phyloP scores from a whole-genome alignment of 2,113 vertebrate species.

The Periophthalmus modestus region DNA sequence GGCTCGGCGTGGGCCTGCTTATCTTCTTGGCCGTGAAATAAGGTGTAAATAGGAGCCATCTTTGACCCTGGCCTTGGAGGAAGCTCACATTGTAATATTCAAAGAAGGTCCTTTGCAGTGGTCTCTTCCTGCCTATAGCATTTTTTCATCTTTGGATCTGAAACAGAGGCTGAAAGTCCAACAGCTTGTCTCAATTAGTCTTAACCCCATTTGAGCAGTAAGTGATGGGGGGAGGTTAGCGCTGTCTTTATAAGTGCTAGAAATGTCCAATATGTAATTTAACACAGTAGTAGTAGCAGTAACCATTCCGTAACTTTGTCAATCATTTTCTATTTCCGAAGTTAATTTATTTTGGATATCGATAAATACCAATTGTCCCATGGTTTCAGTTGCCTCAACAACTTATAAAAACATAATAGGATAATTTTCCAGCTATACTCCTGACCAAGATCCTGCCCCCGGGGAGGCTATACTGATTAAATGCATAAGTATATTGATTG shows the following conservation, averaged over 20 bases:
- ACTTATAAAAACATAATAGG: background rate
- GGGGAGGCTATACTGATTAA: background rate
- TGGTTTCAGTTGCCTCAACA: background rate
- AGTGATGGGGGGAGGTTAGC: slow-evolving; percentile 41
- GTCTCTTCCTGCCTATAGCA: slow-evolving; percentile 52
- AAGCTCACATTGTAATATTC: slow-evolving; percentile 70
- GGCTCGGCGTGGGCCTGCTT: slow-evolving; percentile 58
- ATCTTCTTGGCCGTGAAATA: slow-evolving; percentile 73
- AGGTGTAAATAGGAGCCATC: slow-evolving; percentile 76
- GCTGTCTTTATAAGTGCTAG: slow-evolving; percentile 32
- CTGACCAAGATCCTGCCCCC: background rate
- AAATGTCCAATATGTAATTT: background rate
- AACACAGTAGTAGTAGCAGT: background rate
- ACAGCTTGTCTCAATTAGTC: slow-evolving; percentile 74
- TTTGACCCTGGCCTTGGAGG: slow-evolving; percentile 71
- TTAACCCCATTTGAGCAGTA: slow-evolving; percentile 52
- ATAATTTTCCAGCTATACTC: background rate
- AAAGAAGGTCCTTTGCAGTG: slow-evolving; percentile 66
- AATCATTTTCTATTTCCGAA: background rate
- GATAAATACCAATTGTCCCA: background rate
- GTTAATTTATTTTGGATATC: background rate
- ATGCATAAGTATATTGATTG: background rate
- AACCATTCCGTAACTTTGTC: background rate
- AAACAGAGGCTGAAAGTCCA: slow-evolving; percentile 60
- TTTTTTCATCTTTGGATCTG: slow-evolving; percentile 69